phyloP scores from a whole-genome alignment of 1,140 invertebrate genomes.

The Dolichoris vasculosae region DNA sequence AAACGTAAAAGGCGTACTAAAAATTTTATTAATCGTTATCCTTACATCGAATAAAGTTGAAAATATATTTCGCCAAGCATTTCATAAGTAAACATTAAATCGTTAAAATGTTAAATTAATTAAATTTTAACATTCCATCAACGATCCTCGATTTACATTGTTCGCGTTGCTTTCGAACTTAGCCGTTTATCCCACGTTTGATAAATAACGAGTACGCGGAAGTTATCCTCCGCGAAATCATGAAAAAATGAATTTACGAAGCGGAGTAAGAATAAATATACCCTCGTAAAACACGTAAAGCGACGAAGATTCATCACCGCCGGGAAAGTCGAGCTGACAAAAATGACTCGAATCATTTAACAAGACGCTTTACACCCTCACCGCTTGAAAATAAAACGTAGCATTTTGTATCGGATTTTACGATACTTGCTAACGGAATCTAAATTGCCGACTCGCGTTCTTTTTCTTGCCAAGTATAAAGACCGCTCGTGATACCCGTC shows the following conservation, averaged over 20 bases:
- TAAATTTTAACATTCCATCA: too few species aligned
- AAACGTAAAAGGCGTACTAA: too few species aligned
- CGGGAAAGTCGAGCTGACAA: not conserved
- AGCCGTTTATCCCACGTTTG: not conserved
- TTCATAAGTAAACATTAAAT: too few species aligned
- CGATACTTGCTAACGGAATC: not conserved
- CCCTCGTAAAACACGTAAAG: not conserved
- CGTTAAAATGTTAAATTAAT: too few species aligned
- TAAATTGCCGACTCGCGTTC: too few species aligned
- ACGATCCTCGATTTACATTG: not conserved
- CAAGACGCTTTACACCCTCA: not conserved
- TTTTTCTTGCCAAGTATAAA: not conserved
- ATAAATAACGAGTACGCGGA: conserved; percentile 3
- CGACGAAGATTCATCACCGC: not conserved
- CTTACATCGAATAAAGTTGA: too few species aligned
- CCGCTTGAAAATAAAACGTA: not conserved
- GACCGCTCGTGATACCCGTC: not conserved
- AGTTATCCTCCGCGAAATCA: not conserved
- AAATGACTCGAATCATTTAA: not conserved
- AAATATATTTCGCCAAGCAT: too few species aligned
- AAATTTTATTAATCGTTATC: too few species aligned
- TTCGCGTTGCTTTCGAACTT: not conserved
- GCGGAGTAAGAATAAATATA: not conserved
- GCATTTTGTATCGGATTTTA: not conserved
- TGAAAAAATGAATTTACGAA: not conserved